phyloP scores from a whole-genome alignment of 2,888 invertebrate genomes.

The Sarcophaga carnaria region DNA sequence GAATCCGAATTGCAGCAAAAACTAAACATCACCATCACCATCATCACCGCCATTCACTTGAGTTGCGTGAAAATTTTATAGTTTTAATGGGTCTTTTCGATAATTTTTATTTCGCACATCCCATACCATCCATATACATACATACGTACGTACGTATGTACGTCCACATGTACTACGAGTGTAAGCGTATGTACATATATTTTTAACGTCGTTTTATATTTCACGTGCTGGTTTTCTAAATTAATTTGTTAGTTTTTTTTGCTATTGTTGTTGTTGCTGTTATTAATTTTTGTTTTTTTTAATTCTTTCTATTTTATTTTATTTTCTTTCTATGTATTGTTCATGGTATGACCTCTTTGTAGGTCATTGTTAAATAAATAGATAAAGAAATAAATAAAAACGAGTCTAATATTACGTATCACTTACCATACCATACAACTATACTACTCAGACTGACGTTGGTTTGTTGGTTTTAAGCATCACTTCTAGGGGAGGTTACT shows the following conservation, averaged over 20 bases:
- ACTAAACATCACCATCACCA: neutral
- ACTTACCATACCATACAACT: too few relatives aligned
- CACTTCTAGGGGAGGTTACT: too few relatives aligned
- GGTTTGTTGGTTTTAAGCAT: too few relatives aligned
- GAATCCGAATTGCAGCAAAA: neutral
- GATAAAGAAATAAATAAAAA: too few relatives aligned
- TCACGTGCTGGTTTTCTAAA: conserved; percentile 19
- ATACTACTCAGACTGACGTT: too few relatives aligned
- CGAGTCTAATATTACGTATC: too few relatives aligned
- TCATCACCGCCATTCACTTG: neutral
- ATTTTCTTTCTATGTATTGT: conserved; percentile 4
- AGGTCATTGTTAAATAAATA: conserved; percentile 48
- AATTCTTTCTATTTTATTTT: conserved; percentile 1
- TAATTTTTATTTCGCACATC: conserved; percentile 19
- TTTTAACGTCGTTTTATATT: neutral
- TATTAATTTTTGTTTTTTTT: neutral
- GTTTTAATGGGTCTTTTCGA: conserved; percentile 8
- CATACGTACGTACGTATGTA: too few relatives aligned
- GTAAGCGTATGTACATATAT: too few relatives aligned
- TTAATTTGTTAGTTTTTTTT: conserved; percentile 5
- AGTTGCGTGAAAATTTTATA: conserved; percentile 17
- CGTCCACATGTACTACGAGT: too few relatives aligned
- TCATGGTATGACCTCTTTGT: conserved; percentile 53
- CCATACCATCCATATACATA: neutral
- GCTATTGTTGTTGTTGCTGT: neutral